Evolutionary conservation across 2,797 vertebrate species (phyloP), one percentile per base, ranked within the genome.

Genomic region (Nannoperca australis): DNA sequence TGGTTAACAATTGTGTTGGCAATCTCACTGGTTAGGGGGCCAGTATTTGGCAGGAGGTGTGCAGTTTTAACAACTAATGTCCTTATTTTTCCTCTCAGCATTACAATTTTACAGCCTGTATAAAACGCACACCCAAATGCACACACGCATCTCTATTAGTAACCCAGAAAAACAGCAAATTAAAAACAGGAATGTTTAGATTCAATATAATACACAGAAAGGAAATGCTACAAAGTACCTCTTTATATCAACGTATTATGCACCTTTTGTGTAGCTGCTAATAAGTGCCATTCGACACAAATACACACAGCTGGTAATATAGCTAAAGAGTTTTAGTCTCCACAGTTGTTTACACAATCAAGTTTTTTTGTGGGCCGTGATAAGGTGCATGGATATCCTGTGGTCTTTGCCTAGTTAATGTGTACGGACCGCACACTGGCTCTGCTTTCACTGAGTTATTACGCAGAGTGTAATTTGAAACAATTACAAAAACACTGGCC

Each of bases 401-500:
- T 85, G 76, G 92, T 91, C 89, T 91, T 87, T 90, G 85, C 83
- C 81, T 77, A 79, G 88, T 88, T 87, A 92, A 88, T 90, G 92
- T 86, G 81, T 38, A 67, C 56, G 89, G 90, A 93, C 89, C 87
- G 88, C 86, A 91, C 91, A 87, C 88, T 71, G 77, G 93, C 92
- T 94, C 87, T 59, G 75, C 85, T 95, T 92, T 93, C 87, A 85
- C 89, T 88, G 92, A 92, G 87, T 94, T 94, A 93, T 94, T 93
- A 93, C 87, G 64, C 86, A n/a, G 79, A 81, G 87, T 92, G 93
- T 95, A 95, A 95, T 95, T 93, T 94, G 93, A 95, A 95, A 95
- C 95, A 94, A 94, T 95, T 94, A 95, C 92, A 93, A 94, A 94
- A 95, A 95, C 93, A 94, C 91, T 87, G 85, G 91, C 93, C 93